These are phyloP conservation scores for Acholoe squamosa DNA, from an alignment of 2,888 invertebrate species.

Conservation along the genomic window DNA sequence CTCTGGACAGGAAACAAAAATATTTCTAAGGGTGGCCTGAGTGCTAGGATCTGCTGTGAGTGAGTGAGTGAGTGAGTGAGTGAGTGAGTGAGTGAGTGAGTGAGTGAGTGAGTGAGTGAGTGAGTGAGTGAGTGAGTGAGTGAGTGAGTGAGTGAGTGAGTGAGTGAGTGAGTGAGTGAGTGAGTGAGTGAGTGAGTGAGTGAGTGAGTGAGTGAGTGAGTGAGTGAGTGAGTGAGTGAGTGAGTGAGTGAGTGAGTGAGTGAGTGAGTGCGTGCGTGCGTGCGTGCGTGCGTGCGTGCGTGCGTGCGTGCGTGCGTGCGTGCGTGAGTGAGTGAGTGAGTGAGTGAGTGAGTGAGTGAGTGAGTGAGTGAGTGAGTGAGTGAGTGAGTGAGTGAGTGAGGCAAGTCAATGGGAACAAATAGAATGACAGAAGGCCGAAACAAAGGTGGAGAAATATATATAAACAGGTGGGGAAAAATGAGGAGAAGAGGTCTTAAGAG, in stretches of 20 bases:
- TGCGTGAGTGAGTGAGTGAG: no score
- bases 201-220: not conserved
- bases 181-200: not conserved
- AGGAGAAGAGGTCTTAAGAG: no score
- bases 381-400: not conserved
- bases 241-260: not conserved
- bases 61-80: slow-evolving; percentile 61
- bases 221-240: not conserved
- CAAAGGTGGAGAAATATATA: no score
- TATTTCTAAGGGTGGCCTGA: no score
- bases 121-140: slow-evolving; percentile 60
- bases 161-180: not conserved
- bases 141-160: slow-evolving; percentile 11
- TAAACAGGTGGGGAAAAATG: no score
- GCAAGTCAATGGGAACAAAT: no score
- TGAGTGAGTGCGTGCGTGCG: no score
- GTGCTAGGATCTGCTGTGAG: no score
- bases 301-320: not conserved
- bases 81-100: slow-evolving; percentile 50
- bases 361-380: not conserved
- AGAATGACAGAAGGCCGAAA: no score
- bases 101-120: slow-evolving; percentile 46
- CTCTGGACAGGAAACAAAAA: no score
- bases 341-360: not conserved
- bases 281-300: not conserved